Conservation (phyloP, 2,888 invertebrate species). For the Torymus texanus region DNA sequence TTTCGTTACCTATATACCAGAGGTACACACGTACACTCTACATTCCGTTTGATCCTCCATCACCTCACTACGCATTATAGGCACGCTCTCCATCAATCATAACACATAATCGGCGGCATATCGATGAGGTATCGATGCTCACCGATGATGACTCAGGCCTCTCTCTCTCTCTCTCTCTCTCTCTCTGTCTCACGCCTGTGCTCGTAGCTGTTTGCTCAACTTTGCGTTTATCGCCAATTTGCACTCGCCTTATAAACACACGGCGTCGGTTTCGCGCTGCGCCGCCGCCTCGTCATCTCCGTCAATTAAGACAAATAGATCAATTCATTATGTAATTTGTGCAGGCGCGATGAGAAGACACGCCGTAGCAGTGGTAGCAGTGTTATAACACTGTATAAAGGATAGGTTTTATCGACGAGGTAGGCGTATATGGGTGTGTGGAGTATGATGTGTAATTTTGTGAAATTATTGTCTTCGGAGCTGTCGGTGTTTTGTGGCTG, state of each 20-base stretch:
- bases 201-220: constrained; percentile 19
- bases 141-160: constrained; percentile 2
- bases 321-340: constrained; percentile 41
- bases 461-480: no score
- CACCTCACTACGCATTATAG: no score
- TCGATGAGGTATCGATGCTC: constrained; percentile 15
- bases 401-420: no score
- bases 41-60: no score
- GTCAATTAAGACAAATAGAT: constrained; percentile 39
- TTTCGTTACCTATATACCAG: no score
- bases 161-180: neutral
- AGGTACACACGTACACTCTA: no score
- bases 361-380: no score
- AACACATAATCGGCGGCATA: constrained; percentile 12
- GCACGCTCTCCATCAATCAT: neutral
- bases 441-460: no score
- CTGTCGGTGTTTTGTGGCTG: no score
- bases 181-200: neutral
- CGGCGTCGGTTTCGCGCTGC: neutral
- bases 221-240: constrained; percentile 26
- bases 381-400: no score
- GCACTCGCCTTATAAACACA: constrained; percentile 9
- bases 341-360: no score
- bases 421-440: no score
- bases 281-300: constrained; percentile 5